These are phyloP conservation scores for Cynopterus brachyotis DNA, from an alignment of 2,113 vertebrate genomes.

Conservation along the genomic window DNA sequence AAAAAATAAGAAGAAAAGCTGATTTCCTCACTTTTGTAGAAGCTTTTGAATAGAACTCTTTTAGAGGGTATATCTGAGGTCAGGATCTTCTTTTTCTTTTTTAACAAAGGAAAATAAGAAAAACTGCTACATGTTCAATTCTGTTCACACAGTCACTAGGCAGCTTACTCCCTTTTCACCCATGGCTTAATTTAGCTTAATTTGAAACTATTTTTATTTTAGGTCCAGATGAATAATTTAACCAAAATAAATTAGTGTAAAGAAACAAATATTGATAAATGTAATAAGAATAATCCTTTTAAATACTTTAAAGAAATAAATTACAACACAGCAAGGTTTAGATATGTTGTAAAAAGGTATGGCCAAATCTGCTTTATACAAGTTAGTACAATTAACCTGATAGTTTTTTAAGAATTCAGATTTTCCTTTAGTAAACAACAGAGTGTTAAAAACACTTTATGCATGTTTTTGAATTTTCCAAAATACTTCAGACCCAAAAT, in stretches of 20 bases:
- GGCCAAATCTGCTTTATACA: neutral
- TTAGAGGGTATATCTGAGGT: neutral
- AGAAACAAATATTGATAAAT: slow-evolving; percentile 30
- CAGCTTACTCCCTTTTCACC: neutral
- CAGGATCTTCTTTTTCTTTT: neutral
- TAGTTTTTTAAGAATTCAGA: neutral
- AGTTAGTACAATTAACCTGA: neutral
- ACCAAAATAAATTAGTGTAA: slow-evolving; percentile 13
- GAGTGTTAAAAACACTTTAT: neutral
- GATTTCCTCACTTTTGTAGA: neutral
- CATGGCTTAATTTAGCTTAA: neutral
- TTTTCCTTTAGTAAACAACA: slow-evolving; percentile 9
- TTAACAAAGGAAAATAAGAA: neutral
- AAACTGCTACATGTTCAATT: neutral
- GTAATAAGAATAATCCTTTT: neutral
- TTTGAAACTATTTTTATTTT: slow-evolving; percentile 13
- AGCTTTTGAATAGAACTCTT: neutral
- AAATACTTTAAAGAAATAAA: slow-evolving; percentile 20
- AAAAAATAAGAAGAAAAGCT: neutral
- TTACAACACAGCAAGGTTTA: neutral
- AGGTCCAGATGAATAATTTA: slow-evolving; percentile 29
- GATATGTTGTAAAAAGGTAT: neutral
- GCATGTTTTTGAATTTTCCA: slow-evolving; percentile 1
- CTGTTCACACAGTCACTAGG: neutral
- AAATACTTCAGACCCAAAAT: slow-evolving; percentile 55